Base-by-base conservation (phyloP, 2,113 vertebrate species). In the Falcunculus frontatus region DNA sequence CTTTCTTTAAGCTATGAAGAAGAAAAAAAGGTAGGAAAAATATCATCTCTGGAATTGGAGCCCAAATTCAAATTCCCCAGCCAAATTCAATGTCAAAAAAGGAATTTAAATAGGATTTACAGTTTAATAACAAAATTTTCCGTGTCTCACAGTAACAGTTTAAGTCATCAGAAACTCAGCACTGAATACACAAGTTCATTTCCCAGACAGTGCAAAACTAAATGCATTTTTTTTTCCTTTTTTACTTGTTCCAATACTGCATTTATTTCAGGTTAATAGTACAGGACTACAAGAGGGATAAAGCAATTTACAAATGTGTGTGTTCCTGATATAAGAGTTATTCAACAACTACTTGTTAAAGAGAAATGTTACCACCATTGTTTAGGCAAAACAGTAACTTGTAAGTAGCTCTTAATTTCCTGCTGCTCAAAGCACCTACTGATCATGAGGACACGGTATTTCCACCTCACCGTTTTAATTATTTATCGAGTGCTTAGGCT, bases 301-400 rank as follows among this genome's bases (percentile, higher is more conserved):
- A 78, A 55, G 18, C 19, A 25, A 52, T 50, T 33, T 30, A 33
- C 39, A n/a, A 0, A 16, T 41, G 0, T 2, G 0, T 12, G 5
- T 35, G 26, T 23, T 81, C 21, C 60, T 62, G 39, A 41, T 16
- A 6, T 1, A 76, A 53, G 4, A 64, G 30, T 52, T 70, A 52
- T 6, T 49, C 46, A 78, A 47, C 35, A n/a, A 11, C 12, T 37
- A 17, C 44, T 44, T 53, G 4, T 27, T 72, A 21, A 81, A 90
- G 44, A 57, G 15, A 79, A 93, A 55, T 41, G 12, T 11, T 37
- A 7, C 30, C 49, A 57, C 32, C 29, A 9, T 4, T 44, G 5
- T 44, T 84, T 22, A 62, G 32, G 46, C 9, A 42, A 49, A 83
- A 35, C 0, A 86, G n/a, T 23, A 83, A 15, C 33, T 53, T 63